phyloP scores from a whole-genome alignment of 2,113 vertebrate species.

The Petrocephalus microphthalmus region DNA sequence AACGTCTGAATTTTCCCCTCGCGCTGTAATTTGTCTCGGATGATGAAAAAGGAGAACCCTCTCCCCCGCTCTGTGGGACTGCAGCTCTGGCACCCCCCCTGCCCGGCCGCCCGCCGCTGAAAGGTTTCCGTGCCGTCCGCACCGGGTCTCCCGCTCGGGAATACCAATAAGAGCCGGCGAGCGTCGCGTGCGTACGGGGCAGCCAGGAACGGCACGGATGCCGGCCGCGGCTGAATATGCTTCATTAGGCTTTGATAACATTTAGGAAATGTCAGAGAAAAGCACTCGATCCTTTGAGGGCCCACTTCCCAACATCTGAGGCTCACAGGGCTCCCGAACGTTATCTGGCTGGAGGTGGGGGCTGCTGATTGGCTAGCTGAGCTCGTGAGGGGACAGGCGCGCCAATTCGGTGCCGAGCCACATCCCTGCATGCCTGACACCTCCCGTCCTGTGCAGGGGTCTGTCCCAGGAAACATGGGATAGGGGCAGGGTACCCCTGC shows the following conservation, averaged over 20 bases:
- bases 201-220: not conserved
- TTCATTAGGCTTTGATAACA: not conserved
- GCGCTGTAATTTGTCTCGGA: not conserved
- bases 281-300: not conserved
- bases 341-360: not conserved
- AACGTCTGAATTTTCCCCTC: conserved; percentile 18
- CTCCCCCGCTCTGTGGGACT: not conserved
- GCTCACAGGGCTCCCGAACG: not conserved
- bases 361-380: not conserved
- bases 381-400: not conserved
- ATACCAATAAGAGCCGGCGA: not conserved
- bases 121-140: not conserved
- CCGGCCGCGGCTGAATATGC: not conserved
- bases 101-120: not conserved
- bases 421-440: not conserved
- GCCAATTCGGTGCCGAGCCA: not conserved
- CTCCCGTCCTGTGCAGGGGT: not conserved
- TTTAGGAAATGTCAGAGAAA: conserved; percentile 11
- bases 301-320: not conserved
- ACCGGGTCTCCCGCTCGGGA: not conserved
- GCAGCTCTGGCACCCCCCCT: not conserved
- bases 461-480: not conserved
- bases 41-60: conserved; percentile 10
- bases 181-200: not conserved
- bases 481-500: not conserved